Percentiles rank a stretch among this genome's conserved stretches.
Evolutionary conservation across 1,140 invertebrate genomes (phyloP).

Genomic region (Drosophila insularis): DNA sequence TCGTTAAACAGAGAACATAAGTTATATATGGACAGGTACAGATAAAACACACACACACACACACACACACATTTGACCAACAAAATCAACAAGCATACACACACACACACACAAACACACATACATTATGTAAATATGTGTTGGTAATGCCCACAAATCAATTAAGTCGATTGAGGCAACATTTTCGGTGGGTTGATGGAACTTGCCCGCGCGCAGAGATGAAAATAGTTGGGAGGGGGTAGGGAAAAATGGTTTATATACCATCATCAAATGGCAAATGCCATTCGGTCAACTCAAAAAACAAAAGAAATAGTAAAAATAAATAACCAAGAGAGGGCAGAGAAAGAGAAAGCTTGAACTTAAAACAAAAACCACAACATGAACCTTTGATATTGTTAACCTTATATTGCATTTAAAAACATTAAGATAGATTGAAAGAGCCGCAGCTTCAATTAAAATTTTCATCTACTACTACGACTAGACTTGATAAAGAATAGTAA

Average conservation of each 20-base stretch:
- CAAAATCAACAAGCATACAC: slow-evolving; percentile 53
- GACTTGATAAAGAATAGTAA: too few species aligned
- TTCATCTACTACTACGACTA: too few species aligned
- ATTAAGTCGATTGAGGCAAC: slow-evolving; percentile 77
- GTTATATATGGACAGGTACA: slow-evolving; percentile 8
- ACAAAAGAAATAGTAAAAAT: too few species aligned
- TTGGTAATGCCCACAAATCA: slow-evolving; percentile 81
- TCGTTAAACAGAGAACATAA: slow-evolving; percentile 9
- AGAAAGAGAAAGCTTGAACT: not conserved
- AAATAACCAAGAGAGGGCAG: too few species aligned
- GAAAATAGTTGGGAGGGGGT: too few species aligned
- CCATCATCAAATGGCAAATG: not conserved
- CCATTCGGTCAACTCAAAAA: slow-evolving; percentile 33
- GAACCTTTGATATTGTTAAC: too few species aligned
- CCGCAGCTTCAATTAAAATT: too few species aligned
- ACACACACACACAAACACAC: slow-evolving; percentile 27
- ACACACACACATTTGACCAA: slow-evolving; percentile 25
- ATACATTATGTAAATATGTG: slow-evolving; percentile 63
- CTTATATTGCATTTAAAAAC: too few species aligned
- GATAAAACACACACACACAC: slow-evolving; percentile 28
- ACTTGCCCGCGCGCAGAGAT: not conserved
- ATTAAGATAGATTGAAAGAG: too few species aligned
- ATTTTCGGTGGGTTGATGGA: slow-evolving; percentile 43
- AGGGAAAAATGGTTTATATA: not conserved
- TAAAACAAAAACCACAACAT: too few species aligned